These are phyloP conservation scores for Amphiprion ocellaris DNA, from an alignment of 2,113 vertebrate genomes.

Conservation along the genomic window DNA sequence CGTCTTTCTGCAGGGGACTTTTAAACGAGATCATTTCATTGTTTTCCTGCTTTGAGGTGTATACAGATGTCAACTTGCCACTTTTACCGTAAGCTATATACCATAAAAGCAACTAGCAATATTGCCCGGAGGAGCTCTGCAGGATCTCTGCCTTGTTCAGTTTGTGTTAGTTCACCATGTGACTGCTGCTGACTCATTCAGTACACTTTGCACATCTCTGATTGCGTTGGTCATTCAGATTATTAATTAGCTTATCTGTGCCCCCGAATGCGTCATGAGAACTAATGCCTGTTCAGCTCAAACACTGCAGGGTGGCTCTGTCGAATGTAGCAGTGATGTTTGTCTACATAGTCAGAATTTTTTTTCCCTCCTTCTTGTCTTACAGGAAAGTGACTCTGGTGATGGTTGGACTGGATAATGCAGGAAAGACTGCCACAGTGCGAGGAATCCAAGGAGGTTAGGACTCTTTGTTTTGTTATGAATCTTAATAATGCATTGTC, in stretches of 20 bases:
- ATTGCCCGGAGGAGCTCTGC: neutral
- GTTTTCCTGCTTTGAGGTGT: neutral
- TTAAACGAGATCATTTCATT: neutral
- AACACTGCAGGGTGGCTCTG: neutral
- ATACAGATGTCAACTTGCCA: too few species aligned
- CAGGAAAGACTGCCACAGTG: conserved; percentile 93
- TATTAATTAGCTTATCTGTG: conserved; percentile 48
- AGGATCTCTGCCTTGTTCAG: neutral
- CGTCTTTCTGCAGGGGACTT: neutral
- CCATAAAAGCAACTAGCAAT: neutral
- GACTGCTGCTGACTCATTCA: conserved; percentile 40
- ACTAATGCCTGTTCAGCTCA: conserved; percentile 35
- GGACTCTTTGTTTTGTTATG: conserved; percentile 29
- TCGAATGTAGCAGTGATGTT: neutral
- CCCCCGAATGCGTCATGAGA: conserved; percentile 38
- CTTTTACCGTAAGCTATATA: too few species aligned
- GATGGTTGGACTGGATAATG: conserved; percentile 98
- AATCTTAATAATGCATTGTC: neutral
- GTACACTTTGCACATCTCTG: conserved; percentile 14
- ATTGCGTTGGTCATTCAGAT: conserved; percentile 35
- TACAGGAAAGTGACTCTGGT: conserved; percentile 96
- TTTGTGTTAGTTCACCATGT: neutral
- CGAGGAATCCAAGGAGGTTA: conserved; percentile 97
- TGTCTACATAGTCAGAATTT: neutral
- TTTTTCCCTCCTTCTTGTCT: neutral